Evolutionary conservation across 2,113 vertebrate genomes (phyloP).

Genomic region (Leptocoma aspasia): DNA sequence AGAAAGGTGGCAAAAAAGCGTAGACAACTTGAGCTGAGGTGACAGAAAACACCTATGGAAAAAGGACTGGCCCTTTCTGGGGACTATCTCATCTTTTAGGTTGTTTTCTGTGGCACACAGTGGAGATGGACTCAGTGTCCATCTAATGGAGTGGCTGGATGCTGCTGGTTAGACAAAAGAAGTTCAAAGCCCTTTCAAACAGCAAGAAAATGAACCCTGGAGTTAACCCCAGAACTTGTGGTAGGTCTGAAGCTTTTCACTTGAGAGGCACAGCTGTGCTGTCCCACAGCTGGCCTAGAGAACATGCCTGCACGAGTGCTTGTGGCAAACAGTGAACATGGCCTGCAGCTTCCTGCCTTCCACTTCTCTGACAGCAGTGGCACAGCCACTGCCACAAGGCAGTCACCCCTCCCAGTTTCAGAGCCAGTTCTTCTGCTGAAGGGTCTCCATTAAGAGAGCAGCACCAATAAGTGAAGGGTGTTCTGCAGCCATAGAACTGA

Average conservation of each 20-base stretch:
- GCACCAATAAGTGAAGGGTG: rapidly evolving
- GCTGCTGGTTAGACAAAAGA: neutral
- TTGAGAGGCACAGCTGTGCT: neutral
- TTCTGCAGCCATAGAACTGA: neutral
- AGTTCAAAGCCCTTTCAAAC: neutral
- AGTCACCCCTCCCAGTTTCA: neutral
- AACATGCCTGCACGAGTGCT: neutral
- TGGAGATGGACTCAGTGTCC: neutral
- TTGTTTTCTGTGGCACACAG: neutral
- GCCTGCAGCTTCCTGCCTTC: neutral
- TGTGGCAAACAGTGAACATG: rapidly evolving
- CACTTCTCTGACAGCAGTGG: neutral
- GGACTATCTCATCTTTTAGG: neutral
- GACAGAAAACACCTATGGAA: neutral
- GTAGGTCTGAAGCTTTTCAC: neutral
- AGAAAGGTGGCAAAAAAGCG: neutral
- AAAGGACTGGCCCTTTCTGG: neutral
- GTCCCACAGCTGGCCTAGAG: neutral
- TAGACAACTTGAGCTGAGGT: neutral
- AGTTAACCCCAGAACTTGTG: neutral
- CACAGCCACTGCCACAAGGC: neutral
- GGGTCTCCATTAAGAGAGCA: neutral
- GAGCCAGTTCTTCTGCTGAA: neutral
- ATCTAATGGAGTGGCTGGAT: neutral
- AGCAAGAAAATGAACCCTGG: neutral